Evolutionary conservation across 1,140 invertebrate genomes (phyloP).

Genomic region (Lithobius niger): DNA sequence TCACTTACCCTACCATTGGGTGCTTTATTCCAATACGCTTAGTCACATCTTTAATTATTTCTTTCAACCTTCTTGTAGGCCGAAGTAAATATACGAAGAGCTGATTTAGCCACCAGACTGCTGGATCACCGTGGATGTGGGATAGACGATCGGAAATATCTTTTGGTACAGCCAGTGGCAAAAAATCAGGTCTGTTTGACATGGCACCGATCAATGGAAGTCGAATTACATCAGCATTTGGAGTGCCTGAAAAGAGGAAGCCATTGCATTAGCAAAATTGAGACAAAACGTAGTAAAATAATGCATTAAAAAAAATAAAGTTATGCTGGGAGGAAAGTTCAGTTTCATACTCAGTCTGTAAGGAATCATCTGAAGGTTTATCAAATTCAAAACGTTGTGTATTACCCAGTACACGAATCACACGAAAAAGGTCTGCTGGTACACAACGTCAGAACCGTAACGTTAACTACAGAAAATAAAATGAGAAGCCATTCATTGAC

Average conservation of each 20-base stretch:
- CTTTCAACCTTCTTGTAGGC: conserved; percentile 37
- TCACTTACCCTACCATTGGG: conserved; percentile 74
- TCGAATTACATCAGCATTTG: conserved; percentile 65
- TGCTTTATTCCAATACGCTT: conserved; percentile 64
- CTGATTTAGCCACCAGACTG: conserved; percentile 96
- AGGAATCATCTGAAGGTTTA: too few relatives aligned
- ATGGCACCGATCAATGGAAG: conserved; percentile 90
- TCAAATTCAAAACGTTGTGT: too few relatives aligned
- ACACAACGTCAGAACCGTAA: too few relatives aligned
- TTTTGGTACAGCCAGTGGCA: conserved; percentile 86
- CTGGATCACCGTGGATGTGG: conserved; percentile 82
- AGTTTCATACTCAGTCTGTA: too few relatives aligned
- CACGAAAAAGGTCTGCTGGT: too few relatives aligned
- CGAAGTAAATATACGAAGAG: conserved; percentile 79
- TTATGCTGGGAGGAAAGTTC: too few relatives aligned
- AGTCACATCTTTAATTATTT: conserved; percentile 56
- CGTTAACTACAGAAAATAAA: too few relatives aligned
- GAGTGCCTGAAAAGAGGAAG: conserved; percentile 41
- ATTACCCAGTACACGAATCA: too few relatives aligned
- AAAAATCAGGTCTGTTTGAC: conserved; percentile 67
- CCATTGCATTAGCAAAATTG: not conserved
- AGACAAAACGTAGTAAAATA: too few relatives aligned
- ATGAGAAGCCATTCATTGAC: too few relatives aligned
- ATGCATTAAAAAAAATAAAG: too few relatives aligned
- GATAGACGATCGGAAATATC: conserved; percentile 66